Percentiles rank a stretch among this genome's conserved stretches.
Conservation (phyloP, 2,113 vertebrate genomes). For the Sminthopsis crassicaudata region DNA sequence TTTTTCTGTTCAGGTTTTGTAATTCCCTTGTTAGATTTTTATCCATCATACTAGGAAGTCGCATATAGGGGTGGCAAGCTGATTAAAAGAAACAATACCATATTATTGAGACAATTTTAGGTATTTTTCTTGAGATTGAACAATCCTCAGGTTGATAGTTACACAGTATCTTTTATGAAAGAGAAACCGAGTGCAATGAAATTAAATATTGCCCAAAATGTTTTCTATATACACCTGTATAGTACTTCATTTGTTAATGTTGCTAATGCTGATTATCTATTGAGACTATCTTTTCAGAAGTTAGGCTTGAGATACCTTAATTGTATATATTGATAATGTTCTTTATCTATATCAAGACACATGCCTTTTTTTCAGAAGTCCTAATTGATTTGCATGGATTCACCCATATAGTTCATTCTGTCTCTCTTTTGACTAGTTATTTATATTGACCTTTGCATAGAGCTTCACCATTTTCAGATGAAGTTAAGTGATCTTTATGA, state of each 20-base stretch:
- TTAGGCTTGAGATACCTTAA: neutral
- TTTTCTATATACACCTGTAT: neutral
- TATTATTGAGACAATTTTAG: neutral
- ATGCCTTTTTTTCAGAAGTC: neutral
- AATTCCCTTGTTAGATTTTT: neutral
- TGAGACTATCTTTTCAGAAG: neutral
- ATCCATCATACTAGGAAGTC: neutral
- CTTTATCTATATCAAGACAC: neutral
- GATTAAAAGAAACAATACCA: neutral
- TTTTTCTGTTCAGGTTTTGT: neutral
- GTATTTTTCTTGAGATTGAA: neutral
- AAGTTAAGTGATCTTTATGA: neutral
- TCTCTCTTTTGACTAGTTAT: neutral
- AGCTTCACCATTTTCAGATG: neutral
- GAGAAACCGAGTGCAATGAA: neutral
- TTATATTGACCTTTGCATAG: neutral
- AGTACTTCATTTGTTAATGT: neutral
- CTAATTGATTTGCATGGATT: neutral
- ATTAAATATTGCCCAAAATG: neutral
- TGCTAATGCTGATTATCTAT: neutral
- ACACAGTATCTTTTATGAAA: neutral
- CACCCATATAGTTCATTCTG: neutral
- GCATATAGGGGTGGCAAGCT: neutral
- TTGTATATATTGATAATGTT: neutral
- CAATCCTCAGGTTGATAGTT: neutral